Conservation (phyloP, 2,888 invertebrate genomes). For the Caenorhabditis japonica region DNA sequence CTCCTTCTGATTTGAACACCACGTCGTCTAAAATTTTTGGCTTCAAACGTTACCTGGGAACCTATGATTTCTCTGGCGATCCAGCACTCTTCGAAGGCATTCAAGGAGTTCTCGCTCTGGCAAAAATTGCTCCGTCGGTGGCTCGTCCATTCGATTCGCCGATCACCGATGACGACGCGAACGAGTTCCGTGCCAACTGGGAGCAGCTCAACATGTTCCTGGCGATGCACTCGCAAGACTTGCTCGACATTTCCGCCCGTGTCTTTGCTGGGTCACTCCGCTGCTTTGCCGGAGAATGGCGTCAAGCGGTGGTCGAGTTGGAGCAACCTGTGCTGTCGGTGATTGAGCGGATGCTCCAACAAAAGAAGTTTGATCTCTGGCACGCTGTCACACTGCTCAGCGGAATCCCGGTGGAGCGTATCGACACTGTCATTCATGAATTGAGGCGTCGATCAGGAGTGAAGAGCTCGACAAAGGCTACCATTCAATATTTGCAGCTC, state of each 20-base stretch:
- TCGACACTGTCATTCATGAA: conserved; percentile 19
- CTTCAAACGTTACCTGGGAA: conserved; percentile 30
- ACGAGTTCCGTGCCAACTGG: conserved; percentile 54
- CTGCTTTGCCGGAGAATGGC: conserved; percentile 44
- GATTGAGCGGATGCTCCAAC: conserved; percentile 49
- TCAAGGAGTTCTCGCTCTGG: conserved; percentile 23
- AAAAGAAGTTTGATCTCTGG: conserved; percentile 50
- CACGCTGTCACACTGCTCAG: conserved; percentile 45
- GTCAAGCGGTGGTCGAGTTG: conserved; percentile 22
- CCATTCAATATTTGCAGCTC: conserved; percentile 50
- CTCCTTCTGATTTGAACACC: background rate
- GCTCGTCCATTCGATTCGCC: conserved; percentile 30
- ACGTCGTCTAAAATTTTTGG: conserved; percentile 3
- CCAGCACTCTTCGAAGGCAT: conserved; percentile 46
- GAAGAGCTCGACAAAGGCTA: conserved; percentile 33
- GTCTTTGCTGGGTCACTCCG: conserved; percentile 62
- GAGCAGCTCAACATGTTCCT: conserved; percentile 52
- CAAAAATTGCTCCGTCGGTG: conserved; percentile 37
- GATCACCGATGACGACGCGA: conserved; percentile 23
- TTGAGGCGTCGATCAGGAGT: conserved; percentile 18
- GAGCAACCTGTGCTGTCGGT: conserved; percentile 19
- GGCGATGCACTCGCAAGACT: conserved; percentile 54
- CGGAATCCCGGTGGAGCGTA: conserved; percentile 21
- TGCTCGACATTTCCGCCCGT: conserved; percentile 59
- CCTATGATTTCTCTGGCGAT: conserved; percentile 40